phyloP scores from a whole-genome alignment of 2,797 vertebrate species.

The Melanotaenia pygmaea region DNA sequence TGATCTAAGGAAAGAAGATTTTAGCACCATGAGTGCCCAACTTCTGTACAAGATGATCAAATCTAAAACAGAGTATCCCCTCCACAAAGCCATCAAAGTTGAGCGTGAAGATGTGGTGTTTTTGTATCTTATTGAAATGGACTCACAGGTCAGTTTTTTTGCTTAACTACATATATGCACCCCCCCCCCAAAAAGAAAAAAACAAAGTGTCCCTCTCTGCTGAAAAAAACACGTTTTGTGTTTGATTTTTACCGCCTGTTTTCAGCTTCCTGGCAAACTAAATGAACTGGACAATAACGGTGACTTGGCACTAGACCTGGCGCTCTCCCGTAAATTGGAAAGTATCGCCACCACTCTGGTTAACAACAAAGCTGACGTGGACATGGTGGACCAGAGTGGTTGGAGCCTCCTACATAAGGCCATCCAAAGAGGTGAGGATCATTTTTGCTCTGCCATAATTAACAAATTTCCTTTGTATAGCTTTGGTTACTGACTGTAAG shows the following conservation, averaged over 20 bases:
- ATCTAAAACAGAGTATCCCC: conserved; percentile 95
- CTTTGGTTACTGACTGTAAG: not conserved
- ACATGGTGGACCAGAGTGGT: conserved; percentile 94
- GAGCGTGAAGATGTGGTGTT: conserved; percentile 98
- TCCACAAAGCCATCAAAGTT: conserved; percentile 98
- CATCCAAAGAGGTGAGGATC: conserved; percentile 92
- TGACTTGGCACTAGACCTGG: conserved; percentile 94
- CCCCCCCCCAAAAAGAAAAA: not conserved
- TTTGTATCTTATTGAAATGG: conserved; percentile 98
- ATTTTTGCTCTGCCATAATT: not conserved
- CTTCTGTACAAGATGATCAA: conserved; percentile 99
- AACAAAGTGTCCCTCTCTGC: not conserved
- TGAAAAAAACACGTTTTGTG: not conserved
- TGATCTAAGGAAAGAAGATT: conserved; percentile 96
- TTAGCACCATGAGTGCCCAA: conserved; percentile 97
- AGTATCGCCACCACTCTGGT: conserved; percentile 95
- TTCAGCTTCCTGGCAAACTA: conserved; percentile 92
- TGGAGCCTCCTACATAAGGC: conserved; percentile 98
- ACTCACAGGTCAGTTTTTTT: conserved; percentile 88
- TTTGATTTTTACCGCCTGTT: not conserved
- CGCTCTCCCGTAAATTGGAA: conserved; percentile 91
- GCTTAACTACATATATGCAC: not conserved
- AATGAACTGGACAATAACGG: conserved; percentile 96
- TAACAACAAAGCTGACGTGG: conserved; percentile 94
- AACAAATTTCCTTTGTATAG: too few species aligned